Conservation (phyloP, 2,797 vertebrate species). For the Ptychobarbus kaznakovi region DNA sequence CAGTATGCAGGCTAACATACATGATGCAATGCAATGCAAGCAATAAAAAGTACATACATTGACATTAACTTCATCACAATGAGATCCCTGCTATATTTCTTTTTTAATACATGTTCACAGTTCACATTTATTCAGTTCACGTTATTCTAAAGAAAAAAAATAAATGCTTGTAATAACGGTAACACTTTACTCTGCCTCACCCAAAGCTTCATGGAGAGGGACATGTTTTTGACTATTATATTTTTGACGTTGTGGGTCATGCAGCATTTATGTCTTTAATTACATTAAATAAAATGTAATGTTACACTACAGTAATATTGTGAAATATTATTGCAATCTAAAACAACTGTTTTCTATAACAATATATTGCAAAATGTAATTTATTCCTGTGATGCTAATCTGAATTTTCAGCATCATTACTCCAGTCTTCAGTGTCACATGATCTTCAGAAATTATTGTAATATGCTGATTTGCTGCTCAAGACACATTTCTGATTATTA, state of each 20-base stretch:
- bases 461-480: not conserved
- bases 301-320: not conserved
- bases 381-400: not conserved
- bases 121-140: not conserved
- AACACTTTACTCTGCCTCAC: not conserved
- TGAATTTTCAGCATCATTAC: not conserved
- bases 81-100: not conserved
- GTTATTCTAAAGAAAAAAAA: not conserved
- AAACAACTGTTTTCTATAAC: not conserved
- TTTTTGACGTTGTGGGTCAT: not conserved
- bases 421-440: not conserved
- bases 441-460: not conserved
- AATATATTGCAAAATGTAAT: not conserved
- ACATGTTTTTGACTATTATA: not conserved
- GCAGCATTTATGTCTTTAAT: not conserved
- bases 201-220: not conserved
- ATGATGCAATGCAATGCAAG: slow-evolving; percentile 20
- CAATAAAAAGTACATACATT: not conserved
- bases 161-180: too few relatives aligned
- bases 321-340: not conserved
- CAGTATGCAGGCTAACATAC: slow-evolving; percentile 7
- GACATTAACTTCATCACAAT: not conserved
- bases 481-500: not conserved
- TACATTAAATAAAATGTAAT: not conserved
- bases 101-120: not conserved